Conservation (phyloP, 2,797 vertebrate genomes). For the Enteromius thamalakanensis region DNA sequence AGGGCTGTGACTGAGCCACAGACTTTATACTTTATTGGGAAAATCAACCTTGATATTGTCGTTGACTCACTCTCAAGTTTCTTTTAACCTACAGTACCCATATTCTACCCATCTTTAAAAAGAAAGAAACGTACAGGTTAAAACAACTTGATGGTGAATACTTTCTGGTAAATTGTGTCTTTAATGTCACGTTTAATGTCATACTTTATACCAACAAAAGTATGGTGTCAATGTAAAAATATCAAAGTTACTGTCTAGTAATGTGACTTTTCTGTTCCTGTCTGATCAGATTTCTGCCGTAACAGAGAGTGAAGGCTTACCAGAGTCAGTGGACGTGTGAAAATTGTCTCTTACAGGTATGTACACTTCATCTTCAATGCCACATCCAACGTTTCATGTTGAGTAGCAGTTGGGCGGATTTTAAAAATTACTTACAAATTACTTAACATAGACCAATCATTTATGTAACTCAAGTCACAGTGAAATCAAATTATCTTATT, state of each 20-base stretch:
- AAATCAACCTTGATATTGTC: not conserved
- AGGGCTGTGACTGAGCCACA: not conserved
- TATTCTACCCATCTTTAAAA: not conserved
- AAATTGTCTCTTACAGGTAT: conserved; percentile 98
- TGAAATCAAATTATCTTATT: not conserved
- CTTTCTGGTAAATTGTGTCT: not conserved
- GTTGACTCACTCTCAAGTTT: not conserved
- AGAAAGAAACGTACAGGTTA: not conserved
- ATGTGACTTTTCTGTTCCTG: conserved; percentile 3
- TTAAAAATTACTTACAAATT: not conserved
- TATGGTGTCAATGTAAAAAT: not conserved
- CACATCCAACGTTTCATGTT: not conserved
- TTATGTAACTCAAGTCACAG: not conserved
- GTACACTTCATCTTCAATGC: not conserved
- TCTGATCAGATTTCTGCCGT: conserved; percentile 90
- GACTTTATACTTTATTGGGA: not conserved
- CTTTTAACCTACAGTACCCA: not conserved
- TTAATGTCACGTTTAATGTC: not conserved
- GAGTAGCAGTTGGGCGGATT: not conserved
- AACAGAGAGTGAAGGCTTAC: conserved; percentile 94
- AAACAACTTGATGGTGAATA: not conserved
- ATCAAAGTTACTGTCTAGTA: not conserved
- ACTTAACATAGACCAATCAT: not conserved
- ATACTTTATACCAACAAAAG: not conserved
- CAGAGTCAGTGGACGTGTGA: conserved; percentile 96